Base-by-base conservation (phyloP, 2,797 vertebrate genomes). In the Brachyalestes nurse region DNA sequence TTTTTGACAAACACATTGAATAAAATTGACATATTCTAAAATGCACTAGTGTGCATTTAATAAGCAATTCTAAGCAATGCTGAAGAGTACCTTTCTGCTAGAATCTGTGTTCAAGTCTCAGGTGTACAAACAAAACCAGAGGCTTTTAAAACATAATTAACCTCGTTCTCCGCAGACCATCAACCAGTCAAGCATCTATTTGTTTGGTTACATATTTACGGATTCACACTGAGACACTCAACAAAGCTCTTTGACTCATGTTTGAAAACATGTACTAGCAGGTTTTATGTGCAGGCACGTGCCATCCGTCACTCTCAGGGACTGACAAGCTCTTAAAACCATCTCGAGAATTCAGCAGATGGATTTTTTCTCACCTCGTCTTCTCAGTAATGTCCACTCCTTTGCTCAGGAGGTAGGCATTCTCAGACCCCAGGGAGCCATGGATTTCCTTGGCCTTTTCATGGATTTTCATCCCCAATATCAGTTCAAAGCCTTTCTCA, bases 401-500 rank as follows among this genome's bases (percentile, higher is more conserved):
- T 71, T 87, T 70, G 1, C 88, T 88, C 1, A 96, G 80, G 34
- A 86, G 49, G 17, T 91, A 95, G 40, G 95, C 95, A 2, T 82
- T 75, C 88, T 94, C 91, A 0, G 95, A 93, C 5, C 72, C 66
- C 76, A 96, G 87, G 13, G 95, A 96, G 58, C 95, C 95, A 0
- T 73, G 72, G 71, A 91, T 92, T 90, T 90, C 90, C 85, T 91
- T 86, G n/a, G 91, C 92, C 85, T 95, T 96, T 57, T 42, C 85
- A 28, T 91, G 87, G 80, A 96, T 92, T 42, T 93, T 95, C 92
- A 95, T 91, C 49, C 95, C 94, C 78, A 93, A 4, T 79, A 95
- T 87, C 81, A 96, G 88, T 87, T 96, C 95, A 77, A 96, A 96
- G 72, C 95, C 95, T 82, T 95, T 95, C 86, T 95, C 95, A 78